phyloP scores from a whole-genome alignment of 2,797 vertebrate species.

The Hylomyscus alleni region DNA sequence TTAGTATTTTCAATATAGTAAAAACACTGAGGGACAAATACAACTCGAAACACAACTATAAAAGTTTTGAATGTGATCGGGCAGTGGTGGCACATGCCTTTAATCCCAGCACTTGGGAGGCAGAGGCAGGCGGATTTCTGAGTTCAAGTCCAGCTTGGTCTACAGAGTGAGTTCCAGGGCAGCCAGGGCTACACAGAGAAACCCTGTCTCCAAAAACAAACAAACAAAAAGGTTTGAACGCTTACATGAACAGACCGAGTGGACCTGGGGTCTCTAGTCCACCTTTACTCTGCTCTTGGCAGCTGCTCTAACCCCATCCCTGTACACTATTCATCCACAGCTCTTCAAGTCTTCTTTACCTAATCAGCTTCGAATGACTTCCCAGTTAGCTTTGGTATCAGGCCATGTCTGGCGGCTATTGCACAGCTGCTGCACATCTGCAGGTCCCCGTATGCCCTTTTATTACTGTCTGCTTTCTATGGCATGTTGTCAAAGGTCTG shows the following conservation, averaged over 20 bases:
- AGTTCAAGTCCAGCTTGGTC: too few relatives aligned
- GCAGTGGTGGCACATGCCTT: too few relatives aligned
- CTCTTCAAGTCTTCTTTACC: background rate
- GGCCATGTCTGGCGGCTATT: background rate
- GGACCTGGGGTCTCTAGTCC: background rate
- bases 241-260: background rate
- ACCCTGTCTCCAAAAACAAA: too few relatives aligned
- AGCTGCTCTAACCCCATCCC: background rate
- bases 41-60: background rate
- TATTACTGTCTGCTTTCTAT: slow-evolving; percentile 44
- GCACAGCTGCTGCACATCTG: slow-evolving; percentile 63
- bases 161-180: too few relatives aligned
- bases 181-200: too few relatives aligned
- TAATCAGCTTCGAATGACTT: slow-evolving; percentile 32
- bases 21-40: background rate
- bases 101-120: too few relatives aligned
- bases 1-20: background rate
- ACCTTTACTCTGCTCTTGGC: background rate
- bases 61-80: background rate
- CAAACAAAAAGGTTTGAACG: slow-evolving; percentile 1
- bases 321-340: background rate
- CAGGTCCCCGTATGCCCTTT: slow-evolving; percentile 46
- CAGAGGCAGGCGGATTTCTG: too few relatives aligned
- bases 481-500: slow-evolving; percentile 54
- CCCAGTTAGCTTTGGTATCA: slow-evolving; percentile 13